phyloP scores from a whole-genome alignment of 2,888 invertebrate genomes.

The Penaeus monodon region DNA sequence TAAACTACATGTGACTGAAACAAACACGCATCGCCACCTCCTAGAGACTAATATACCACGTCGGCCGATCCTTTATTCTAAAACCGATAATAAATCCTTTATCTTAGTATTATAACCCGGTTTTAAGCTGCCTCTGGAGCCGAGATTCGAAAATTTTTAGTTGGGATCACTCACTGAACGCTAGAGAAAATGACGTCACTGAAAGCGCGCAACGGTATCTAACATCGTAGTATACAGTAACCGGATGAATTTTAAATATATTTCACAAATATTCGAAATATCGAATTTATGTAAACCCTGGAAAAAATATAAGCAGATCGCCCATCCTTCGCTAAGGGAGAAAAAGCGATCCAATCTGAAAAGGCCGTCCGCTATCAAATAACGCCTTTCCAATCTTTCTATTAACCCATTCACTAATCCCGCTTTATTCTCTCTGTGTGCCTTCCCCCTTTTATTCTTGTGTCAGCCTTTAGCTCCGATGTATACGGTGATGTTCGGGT shows the following conservation, averaged over 20 bases:
- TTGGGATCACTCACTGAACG: too few species aligned
- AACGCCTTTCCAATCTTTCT: slow-evolving; percentile 37
- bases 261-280: too few species aligned
- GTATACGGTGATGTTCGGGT: slow-evolving; percentile 48
- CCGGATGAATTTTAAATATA: too few species aligned
- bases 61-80: slow-evolving; percentile 30
- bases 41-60: slow-evolving; percentile 7
- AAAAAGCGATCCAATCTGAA: slow-evolving; percentile 30
- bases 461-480: slow-evolving; percentile 46
- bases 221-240: too few species aligned
- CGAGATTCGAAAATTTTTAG: too few species aligned
- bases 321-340: neutral
- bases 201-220: too few species aligned
- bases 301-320: too few species aligned
- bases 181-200: too few species aligned
- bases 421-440: slow-evolving; percentile 38
- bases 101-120: slow-evolving; percentile 34
- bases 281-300: too few species aligned
- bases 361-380: slow-evolving; percentile 36
- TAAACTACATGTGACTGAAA: too few species aligned
- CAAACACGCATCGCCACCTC: neutral
- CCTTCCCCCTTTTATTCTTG: slow-evolving; percentile 37
- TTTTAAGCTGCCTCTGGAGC: neutral
- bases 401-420: slow-evolving; percentile 49
- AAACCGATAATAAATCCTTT: slow-evolving; percentile 39